A percentile compares a stretch with the other conserved stretches of the same genome.
Conservation (phyloP, 2,113 vertebrate genomes). For the Corythornis vintsioides region DNA sequence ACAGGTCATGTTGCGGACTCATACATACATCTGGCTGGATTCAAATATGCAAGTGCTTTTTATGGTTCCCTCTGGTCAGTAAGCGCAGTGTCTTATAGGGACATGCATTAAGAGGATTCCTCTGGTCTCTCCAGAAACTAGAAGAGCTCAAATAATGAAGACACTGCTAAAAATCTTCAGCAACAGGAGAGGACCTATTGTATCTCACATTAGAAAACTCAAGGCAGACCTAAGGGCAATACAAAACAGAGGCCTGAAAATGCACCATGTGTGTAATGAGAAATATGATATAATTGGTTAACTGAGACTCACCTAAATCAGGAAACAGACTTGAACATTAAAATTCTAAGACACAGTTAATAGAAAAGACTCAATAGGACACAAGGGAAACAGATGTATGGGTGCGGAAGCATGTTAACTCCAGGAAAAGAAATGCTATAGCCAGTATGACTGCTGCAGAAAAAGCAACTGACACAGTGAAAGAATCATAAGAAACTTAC, state of each 20-base stretch:
- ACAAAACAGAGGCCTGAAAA: constrained; percentile 61
- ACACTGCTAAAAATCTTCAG: neutral
- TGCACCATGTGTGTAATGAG: constrained; percentile 41
- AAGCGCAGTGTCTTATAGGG: neutral
- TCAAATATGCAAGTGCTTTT: constrained; percentile 3
- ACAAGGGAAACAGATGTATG: constrained; percentile 66
- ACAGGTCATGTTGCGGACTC: neutral
- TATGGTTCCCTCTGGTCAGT: neutral
- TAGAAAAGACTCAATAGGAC: constrained; percentile 75
- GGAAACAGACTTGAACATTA: constrained; percentile 79
- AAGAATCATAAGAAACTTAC: constrained; percentile 55
- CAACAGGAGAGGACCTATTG: neutral
- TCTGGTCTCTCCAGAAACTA: neutral
- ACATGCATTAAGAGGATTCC: neutral
- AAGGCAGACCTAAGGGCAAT: constrained; percentile 51
- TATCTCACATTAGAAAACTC: constrained; percentile 24
- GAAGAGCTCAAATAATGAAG: neutral
- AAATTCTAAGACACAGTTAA: constrained; percentile 74
- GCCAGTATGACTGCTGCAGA: constrained; percentile 26
- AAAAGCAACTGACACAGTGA: constrained; percentile 50
- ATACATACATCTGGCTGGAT: constrained; percentile 18
- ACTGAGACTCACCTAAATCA: constrained; percentile 68
- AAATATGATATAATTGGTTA: constrained; percentile 78
- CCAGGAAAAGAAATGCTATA: constrained; percentile 53
- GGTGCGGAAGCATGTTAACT: constrained; percentile 39